Conservation (phyloP, 2,797 vertebrate species). For the Alcedo atthis region DNA sequence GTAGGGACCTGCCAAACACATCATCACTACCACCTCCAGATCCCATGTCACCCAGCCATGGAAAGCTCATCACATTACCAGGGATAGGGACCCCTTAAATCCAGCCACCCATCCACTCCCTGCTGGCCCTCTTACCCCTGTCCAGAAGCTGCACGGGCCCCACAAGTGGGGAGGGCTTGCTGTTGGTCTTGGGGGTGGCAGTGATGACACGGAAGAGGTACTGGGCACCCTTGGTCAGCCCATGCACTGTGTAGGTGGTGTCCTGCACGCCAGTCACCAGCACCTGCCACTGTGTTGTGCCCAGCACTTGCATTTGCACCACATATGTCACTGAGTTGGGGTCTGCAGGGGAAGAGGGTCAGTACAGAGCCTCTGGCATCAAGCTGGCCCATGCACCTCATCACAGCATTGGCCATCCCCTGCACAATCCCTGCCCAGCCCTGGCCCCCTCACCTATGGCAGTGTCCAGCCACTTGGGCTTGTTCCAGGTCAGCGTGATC, state of each 20-base stretch:
- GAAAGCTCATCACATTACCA: background rate
- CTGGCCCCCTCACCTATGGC: conserved; percentile 86
- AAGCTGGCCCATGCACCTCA: fast-evolving
- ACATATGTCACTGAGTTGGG: conserved; percentile 88
- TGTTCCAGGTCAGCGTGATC: conserved; percentile 90
- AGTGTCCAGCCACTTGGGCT: conserved; percentile 90
- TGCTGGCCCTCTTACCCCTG: conserved; percentile 61
- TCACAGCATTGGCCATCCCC: background rate
- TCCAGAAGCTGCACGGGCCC: conserved; percentile 90
- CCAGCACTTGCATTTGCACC: conserved; percentile 93
- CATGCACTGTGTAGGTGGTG: conserved; percentile 82
- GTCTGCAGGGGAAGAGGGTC: conserved; percentile 77
- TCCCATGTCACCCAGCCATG: background rate
- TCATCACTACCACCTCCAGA: background rate
- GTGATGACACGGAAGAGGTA: conserved; percentile 93
- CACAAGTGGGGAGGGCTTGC: conserved; percentile 90
- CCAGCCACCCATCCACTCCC: background rate
- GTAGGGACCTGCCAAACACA: conserved; percentile 83
- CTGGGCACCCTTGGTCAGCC: conserved; percentile 88
- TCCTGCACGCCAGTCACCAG: conserved; percentile 87
- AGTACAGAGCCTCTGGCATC: background rate
- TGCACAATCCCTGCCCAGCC: background rate
- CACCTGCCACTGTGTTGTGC: conserved; percentile 92
- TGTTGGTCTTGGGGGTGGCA: conserved; percentile 90
- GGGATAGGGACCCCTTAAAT: background rate